Evolutionary conservation across 2,888 invertebrate species (phyloP).

Genomic region (Apotomis betuletana): DNA sequence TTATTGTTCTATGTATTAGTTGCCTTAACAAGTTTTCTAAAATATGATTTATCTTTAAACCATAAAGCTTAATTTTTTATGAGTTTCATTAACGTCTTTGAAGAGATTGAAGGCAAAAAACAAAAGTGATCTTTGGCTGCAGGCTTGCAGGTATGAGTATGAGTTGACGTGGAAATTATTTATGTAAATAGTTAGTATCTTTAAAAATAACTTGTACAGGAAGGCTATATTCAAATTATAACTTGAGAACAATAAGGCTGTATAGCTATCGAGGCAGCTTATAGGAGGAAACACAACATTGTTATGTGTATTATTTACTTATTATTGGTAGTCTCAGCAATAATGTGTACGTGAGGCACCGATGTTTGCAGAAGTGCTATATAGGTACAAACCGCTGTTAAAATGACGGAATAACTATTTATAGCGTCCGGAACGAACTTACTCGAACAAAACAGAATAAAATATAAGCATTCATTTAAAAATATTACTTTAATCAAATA

Average conservation of each 20-base stretch:
- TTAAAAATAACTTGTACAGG: too few relatives aligned
- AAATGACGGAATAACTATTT: conserved; percentile 38
- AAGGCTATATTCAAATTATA: not conserved
- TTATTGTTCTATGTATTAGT: too few relatives aligned
- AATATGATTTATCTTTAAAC: too few relatives aligned
- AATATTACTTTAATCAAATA: too few relatives aligned
- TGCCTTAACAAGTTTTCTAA: too few relatives aligned
- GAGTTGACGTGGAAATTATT: not conserved
- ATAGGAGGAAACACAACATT: not conserved
- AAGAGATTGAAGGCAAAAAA: too few relatives aligned
- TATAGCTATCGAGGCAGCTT: not conserved
- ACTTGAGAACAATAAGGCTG: not conserved
- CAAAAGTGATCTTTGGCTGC: too few relatives aligned
- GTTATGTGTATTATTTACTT: not conserved
- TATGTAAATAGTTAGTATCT: not conserved
- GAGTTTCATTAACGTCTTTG: too few relatives aligned
- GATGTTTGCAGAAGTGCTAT: conserved; percentile 27
- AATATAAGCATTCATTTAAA: too few relatives aligned
- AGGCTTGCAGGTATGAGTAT: too few relatives aligned
- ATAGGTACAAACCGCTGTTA: conserved; percentile 8
- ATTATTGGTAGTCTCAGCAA: not conserved
- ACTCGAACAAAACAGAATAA: conserved; percentile 1
- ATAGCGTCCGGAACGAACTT: conserved; percentile 28
- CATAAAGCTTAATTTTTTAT: too few relatives aligned
- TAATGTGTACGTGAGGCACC: conserved; percentile 7